Base-by-base conservation (phyloP, 2,888 invertebrate species). In the Disparrhopalites patrizii region DNA sequence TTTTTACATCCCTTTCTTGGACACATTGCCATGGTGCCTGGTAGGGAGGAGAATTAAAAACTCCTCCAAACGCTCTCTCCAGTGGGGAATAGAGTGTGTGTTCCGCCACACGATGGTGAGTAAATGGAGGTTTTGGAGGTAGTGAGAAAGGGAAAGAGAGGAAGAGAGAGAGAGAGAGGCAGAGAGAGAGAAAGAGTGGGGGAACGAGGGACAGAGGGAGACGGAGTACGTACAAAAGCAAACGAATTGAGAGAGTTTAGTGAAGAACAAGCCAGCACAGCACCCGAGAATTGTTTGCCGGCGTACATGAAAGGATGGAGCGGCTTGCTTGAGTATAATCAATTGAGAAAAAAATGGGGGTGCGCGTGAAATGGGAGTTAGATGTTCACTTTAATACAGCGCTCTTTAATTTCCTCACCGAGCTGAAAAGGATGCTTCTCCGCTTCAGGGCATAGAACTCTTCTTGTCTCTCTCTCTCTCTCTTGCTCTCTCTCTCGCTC, bases 361-460 rank as follows among this genome's bases (percentile, higher is more conserved):
- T 73, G 72, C 72, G 72, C 72, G 73, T 74, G 72, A 74, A 74
- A 74, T 73, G 74, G 71, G 73, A 74, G 74, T 74, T 74, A 72
- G 74, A 74, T 71, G 73, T 73, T 73, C 74, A 74, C 74, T 74
- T 71, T 73, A 69, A 58, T 65, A 69, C 63, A 72, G 69, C 72
- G 72, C 71, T 71, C 74, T 74, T 72, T 74, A 74, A 74, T 74
- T 74, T 74, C 65, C 51, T 58, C 57, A 51, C 65, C 43, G 65
- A 67, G 69, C 67, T 69, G 68, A 69, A 69, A 62, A 62, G 62
- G 65, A 65, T 68, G 66, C 56, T 38, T 56, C 27, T 61, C 47
- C 36, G 54, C 60, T 47, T 56, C 8, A 36, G 65, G 65, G 61
- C 61, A 31, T 43, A 63, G n/a, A n/a, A n/a, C n/a, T n/a, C n/a